Evolutionary conservation across 2,888 invertebrate genomes (phyloP).

Genomic region (Patella pellucida): DNA sequence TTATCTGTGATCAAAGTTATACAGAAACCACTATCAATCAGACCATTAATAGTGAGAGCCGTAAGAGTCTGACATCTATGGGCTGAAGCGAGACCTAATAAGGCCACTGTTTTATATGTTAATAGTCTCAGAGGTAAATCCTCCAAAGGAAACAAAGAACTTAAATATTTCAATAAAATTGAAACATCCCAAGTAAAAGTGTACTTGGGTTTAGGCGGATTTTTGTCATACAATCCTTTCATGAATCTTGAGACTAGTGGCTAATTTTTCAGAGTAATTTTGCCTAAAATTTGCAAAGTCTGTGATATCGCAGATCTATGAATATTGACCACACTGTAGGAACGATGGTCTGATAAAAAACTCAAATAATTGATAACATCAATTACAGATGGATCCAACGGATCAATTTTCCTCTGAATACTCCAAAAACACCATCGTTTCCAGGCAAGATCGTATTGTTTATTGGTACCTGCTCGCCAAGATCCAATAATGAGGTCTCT

Average conservation of each 20-base stretch:
- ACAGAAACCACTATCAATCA: too few species aligned
- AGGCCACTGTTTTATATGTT: too few species aligned
- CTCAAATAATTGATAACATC: not conserved
- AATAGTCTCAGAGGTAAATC: too few species aligned
- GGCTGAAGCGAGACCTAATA: too few species aligned
- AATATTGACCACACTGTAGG: not conserved
- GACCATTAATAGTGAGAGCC: too few species aligned
- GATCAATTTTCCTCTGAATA: not conserved
- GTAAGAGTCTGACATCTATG: too few species aligned
- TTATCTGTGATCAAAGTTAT: too few species aligned
- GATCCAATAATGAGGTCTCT: not conserved
- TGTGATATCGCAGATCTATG: not conserved
- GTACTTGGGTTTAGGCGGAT: too few species aligned
- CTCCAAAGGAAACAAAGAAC: too few species aligned
- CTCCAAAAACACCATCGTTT: not conserved
- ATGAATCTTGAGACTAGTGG: not conserved
- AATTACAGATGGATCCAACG: not conserved
- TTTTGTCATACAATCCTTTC: not conserved
- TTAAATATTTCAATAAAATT: too few species aligned
- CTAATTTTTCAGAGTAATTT: not conserved
- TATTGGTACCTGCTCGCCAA: constrained; percentile 1
- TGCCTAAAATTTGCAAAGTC: not conserved
- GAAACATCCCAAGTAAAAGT: too few species aligned
- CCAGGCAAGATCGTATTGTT: constrained; percentile 3
- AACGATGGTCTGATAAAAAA: not conserved